Conservation (phyloP, 1,140 invertebrate species). For the Wasmannia auropunctata region DNA sequence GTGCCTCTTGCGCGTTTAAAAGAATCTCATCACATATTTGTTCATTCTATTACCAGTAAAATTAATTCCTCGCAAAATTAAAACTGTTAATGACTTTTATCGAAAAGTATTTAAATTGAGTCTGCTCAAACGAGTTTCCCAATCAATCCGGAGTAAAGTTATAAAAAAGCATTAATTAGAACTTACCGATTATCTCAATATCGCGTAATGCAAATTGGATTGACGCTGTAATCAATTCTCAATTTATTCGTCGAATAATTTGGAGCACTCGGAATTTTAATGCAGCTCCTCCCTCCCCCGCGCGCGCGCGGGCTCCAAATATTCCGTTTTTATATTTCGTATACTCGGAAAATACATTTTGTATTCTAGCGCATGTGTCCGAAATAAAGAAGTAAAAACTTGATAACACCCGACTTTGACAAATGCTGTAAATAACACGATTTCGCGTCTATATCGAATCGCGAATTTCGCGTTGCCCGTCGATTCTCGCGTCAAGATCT, state of each 20-base stretch:
- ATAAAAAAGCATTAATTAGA: constrained; percentile 11
- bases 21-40: not conserved
- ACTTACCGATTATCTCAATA: constrained; percentile 30
- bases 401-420: not conserved
- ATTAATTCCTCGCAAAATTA: not conserved
- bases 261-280: not conserved
- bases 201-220: constrained; percentile 5
- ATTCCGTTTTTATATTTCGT: not conserved
- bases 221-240: constrained; percentile 18
- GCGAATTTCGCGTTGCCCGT: not conserved
- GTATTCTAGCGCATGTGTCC: not conserved
- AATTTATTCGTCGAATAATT: constrained; percentile 30
- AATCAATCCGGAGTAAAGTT: not conserved
- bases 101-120: not conserved
- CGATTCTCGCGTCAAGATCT: constrained; percentile 14
- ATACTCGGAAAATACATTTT: not conserved
- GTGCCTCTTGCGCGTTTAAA: not conserved
- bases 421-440: not conserved
- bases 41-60: not conserved
- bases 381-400: constrained; percentile 4
- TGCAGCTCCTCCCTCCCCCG: no score
- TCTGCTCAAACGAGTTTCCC: not conserved
- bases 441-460: constrained; percentile 4
- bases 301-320: no score
- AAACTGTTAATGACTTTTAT: constrained; percentile 3